Percentiles rank a stretch among this genome's conserved stretches.
Conservation (phyloP, 2,113 vertebrate species). For the Corydoras sp. region DNA sequence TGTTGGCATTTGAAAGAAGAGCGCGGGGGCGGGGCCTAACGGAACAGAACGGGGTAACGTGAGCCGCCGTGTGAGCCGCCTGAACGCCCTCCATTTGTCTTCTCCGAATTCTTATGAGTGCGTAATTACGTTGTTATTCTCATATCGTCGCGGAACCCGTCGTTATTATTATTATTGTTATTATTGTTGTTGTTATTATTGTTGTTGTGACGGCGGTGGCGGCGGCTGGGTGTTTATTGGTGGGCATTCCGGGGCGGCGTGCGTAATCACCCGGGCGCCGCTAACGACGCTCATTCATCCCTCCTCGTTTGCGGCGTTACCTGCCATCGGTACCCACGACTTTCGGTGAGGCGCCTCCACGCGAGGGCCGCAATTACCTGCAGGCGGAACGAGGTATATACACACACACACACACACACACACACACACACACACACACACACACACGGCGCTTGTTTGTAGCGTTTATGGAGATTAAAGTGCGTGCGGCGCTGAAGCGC, state of each 20-base stretch:
- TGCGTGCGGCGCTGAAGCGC: slow-evolving; percentile 3
- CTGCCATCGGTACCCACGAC: too few species aligned
- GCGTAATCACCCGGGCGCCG: slow-evolving; percentile 1
- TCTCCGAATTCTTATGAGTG: background rate
- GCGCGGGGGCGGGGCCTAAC: too few species aligned
- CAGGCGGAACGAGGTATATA: background rate
- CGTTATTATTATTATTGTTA: background rate
- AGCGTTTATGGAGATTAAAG: slow-evolving; percentile 41
- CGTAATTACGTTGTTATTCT: background rate
- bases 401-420: background rate
- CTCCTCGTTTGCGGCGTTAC: slow-evolving; percentile 9
- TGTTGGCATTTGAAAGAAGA: too few species aligned
- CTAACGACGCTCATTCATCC: slow-evolving; percentile 5
- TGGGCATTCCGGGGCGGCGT: slow-evolving; percentile 2
- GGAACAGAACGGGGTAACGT: too few species aligned
- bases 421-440: background rate
- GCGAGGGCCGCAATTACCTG: slow-evolving; percentile 19
- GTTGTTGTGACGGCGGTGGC: background rate
- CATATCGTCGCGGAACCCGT: slow-evolving; percentile 5
- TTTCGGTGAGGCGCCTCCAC: background rate
- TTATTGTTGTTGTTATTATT: too few species aligned
- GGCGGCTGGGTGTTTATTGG: background rate
- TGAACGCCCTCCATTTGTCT: background rate
- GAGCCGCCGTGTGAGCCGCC: too few species aligned
- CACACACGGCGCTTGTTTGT: slow-evolving; percentile 29